phyloP scores from a whole-genome alignment of 2,888 invertebrate species.

The Morinoia aosen region DNA sequence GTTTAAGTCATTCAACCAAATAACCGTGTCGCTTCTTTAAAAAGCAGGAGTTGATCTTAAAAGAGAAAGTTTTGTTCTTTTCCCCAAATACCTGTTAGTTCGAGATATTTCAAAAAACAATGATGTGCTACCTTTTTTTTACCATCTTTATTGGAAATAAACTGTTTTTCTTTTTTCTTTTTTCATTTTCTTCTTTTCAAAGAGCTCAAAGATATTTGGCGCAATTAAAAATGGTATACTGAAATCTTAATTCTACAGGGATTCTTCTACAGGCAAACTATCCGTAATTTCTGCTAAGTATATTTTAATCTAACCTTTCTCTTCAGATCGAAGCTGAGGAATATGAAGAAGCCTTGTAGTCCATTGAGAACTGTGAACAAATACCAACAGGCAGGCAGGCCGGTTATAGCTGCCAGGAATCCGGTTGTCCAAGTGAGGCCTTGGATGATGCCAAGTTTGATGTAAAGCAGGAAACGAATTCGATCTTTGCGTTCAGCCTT shows the following conservation, averaged over 20 bases:
- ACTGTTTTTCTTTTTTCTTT: too few relatives aligned
- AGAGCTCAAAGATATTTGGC: not conserved
- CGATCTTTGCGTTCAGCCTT: conserved; percentile 69
- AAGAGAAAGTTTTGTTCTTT: too few relatives aligned
- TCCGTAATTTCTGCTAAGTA: not conserved
- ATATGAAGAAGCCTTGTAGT: conserved; percentile 73
- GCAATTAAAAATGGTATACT: not conserved
- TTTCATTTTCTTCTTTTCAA: too few relatives aligned
- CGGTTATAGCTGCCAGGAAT: conserved; percentile 71
- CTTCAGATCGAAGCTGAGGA: conserved; percentile 71
- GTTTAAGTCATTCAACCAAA: not conserved
- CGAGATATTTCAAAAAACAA: too few relatives aligned
- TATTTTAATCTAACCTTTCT: conserved; percentile 68
- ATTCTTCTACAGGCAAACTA: not conserved
- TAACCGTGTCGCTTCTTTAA: not conserved
- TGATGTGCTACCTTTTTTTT: too few relatives aligned
- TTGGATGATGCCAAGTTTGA: conserved; percentile 73
- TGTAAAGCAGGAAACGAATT: conserved; percentile 70
- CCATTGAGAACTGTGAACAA: conserved; percentile 73
- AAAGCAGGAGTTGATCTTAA: too few relatives aligned
- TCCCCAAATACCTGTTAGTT: too few relatives aligned
- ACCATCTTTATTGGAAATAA: too few relatives aligned
- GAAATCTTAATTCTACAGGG: not conserved
- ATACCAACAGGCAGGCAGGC: conserved; percentile 71
- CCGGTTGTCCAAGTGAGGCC: conserved; percentile 74